phyloP scores from a whole-genome alignment of 1,140 invertebrate species.

The Drosophila virilis region DNA sequence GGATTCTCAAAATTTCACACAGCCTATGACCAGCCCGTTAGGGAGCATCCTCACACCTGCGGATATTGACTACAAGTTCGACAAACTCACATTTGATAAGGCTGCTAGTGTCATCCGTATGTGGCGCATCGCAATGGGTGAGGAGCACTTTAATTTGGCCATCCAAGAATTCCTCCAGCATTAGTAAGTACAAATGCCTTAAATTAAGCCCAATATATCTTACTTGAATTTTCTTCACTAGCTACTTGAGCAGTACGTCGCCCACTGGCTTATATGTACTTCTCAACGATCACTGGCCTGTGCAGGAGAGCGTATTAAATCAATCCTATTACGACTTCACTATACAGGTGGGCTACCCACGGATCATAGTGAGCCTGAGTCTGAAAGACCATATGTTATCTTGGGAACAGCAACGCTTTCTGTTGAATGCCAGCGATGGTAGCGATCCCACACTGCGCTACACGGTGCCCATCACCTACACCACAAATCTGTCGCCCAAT shows the following conservation, averaged over 20 bases:
- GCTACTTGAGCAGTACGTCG: constrained; percentile 26
- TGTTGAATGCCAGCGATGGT: constrained; percentile 78
- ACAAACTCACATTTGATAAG: constrained; percentile 86
- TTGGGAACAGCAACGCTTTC: constrained; percentile 85
- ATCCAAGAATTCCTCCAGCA: constrained; percentile 86
- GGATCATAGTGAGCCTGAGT: constrained; percentile 86
- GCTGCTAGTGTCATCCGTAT: constrained; percentile 90
- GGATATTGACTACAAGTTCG: constrained; percentile 85
- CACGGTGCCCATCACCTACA: constrained; percentile 88
- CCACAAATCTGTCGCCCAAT: constrained; percentile 83
- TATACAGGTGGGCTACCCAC: constrained; percentile 94
- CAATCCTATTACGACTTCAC: constrained; percentile 90
- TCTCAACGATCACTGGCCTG: constrained; percentile 32
- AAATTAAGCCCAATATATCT: background rate
- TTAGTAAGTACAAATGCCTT: constrained; percentile 74
- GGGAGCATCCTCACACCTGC: constrained; percentile 78
- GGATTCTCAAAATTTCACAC: constrained; percentile 87
- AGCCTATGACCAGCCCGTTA: constrained; percentile 85
- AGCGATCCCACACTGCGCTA: constrained; percentile 82
- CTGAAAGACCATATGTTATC: background rate
- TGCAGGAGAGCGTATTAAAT: constrained; percentile 24
- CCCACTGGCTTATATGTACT: constrained; percentile 37
- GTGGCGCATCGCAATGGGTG: constrained; percentile 88
- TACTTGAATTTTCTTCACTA: background rate
- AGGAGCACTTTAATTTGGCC: constrained; percentile 86